These are phyloP conservation scores for Teleogryllus occipitalis DNA, from an alignment of 1,140 invertebrate genomes.

Conservation along the genomic window DNA sequence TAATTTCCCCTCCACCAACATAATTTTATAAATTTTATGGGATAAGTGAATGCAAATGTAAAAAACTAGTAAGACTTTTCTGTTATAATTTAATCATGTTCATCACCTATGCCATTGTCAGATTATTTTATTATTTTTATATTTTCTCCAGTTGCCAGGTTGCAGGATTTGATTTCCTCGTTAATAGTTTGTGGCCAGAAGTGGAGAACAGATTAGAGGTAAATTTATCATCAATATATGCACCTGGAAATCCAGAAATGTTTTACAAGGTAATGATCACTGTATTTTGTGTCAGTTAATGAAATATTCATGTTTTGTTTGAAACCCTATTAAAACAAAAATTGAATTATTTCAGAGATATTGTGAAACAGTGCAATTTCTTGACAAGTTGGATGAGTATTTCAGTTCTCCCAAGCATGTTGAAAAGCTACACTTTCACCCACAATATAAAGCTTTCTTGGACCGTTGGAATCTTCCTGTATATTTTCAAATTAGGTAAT, in stretches of 20 bases:
- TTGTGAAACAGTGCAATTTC: slow-evolving; percentile 67
- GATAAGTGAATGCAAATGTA: too few species aligned
- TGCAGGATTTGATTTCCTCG: slow-evolving; percentile 76
- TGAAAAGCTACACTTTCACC: slow-evolving; percentile 48
- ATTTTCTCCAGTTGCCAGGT: slow-evolving; percentile 28
- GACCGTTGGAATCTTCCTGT: slow-evolving; percentile 88
- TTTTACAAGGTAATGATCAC: slow-evolving; percentile 57
- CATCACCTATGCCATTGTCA: too few species aligned
- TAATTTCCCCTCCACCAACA: too few species aligned
- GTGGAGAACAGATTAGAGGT: slow-evolving; percentile 67
- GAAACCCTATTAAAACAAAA: not conserved
- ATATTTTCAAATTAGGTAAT: slow-evolving; percentile 81
- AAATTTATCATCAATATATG: slow-evolving; percentile 73
- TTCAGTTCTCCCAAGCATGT: slow-evolving; percentile 48
- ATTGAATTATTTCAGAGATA: slow-evolving; percentile 52
- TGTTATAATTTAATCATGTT: too few species aligned
- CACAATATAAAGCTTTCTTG: slow-evolving; percentile 63
- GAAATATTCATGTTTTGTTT: slow-evolving; percentile 12
- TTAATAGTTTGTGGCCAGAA: slow-evolving; percentile 84
- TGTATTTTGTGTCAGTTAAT: slow-evolving; percentile 14
- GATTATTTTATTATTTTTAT: too few species aligned
- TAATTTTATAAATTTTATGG: too few species aligned
- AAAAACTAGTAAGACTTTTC: too few species aligned
- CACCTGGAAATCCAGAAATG: slow-evolving; percentile 80
- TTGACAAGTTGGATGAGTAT: slow-evolving; percentile 61